Percentiles rank a stretch among this genome's conserved stretches.
Conservation (phyloP, 2,888 invertebrate genomes). For the Steinernema carpocapsae region DNA sequence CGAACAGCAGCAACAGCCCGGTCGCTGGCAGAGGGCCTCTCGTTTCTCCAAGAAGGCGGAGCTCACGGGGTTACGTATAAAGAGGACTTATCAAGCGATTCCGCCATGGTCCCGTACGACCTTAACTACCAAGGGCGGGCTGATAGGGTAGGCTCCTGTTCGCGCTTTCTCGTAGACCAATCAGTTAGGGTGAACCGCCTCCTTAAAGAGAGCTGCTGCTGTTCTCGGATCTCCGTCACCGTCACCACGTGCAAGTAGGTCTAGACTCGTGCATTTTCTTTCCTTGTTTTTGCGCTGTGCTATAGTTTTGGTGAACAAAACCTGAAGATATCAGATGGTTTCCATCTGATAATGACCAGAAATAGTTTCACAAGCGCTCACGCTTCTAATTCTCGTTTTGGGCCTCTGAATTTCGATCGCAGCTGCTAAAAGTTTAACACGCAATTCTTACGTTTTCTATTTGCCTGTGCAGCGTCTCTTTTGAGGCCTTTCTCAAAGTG, state of each 20-base stretch:
- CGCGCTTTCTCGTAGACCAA: slow-evolving; percentile 15
- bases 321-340: too few species aligned
- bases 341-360: too few species aligned
- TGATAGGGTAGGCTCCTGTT: not conserved
- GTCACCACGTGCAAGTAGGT: too few species aligned
- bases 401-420: too few species aligned
- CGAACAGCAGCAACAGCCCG: slow-evolving; percentile 29
- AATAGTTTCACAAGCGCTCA: too few species aligned
- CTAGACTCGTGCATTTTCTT: too few species aligned
- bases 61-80: slow-evolving; percentile 25
- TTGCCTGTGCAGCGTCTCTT: not conserved
- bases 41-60: slow-evolving; percentile 18
- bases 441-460: too few species aligned
- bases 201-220: not conserved
- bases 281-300: too few species aligned
- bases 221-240: too few species aligned
- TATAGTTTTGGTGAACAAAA: too few species aligned
- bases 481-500: not conserved
- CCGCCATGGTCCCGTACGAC: slow-evolving; percentile 25
- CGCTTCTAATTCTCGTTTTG: too few species aligned
- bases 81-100: slow-evolving; percentile 32
- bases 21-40: slow-evolving; percentile 31
- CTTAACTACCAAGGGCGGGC: slow-evolving; percentile 3
- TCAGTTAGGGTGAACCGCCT: slow-evolving; percentile 8
- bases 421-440: too few species aligned